Conservation (phyloP, 2,888 invertebrate species). For the Acleris cristana region DNA sequence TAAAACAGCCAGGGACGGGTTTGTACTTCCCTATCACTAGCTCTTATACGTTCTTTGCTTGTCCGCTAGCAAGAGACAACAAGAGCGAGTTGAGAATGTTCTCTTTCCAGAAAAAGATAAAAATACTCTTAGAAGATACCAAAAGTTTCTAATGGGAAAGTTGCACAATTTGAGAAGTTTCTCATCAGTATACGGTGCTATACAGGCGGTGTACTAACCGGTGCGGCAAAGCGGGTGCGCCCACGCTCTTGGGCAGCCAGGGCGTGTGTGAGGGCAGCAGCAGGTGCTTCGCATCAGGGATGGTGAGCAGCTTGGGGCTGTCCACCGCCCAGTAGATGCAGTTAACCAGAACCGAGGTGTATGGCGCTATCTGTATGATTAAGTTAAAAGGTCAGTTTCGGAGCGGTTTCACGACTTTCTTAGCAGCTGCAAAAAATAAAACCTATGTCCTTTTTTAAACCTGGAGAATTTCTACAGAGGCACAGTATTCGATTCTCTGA, state of each 20-base stretch:
- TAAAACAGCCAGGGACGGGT: no score
- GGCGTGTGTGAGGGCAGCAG: conserved; percentile 94
- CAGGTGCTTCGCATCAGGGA: conserved; percentile 98
- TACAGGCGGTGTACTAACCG: conserved; percentile 55
- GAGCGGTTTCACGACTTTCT: background rate
- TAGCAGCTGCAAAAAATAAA: background rate
- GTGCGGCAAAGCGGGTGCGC: conserved; percentile 94
- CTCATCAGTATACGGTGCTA: background rate
- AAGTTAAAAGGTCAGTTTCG: background rate
- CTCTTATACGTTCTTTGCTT: no score
- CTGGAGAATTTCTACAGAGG: background rate
- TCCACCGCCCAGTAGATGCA: conserved; percentile 99
- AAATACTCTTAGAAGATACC: no score
- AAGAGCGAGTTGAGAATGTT: no score
- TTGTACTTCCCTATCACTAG: no score
- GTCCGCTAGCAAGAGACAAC: no score
- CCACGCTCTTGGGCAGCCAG: conserved; percentile 95
- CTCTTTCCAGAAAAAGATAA: no score
- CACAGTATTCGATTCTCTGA: no score
- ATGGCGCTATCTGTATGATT: conserved; percentile 93
- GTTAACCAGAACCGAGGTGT: conserved; percentile 98
- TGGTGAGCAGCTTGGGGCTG: conserved; percentile 97
- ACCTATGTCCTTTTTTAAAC: no score
- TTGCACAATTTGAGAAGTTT: no score
- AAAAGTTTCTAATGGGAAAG: no score